A percentile compares a stretch with the other conserved stretches of the same genome.
phyloP scores from a whole-genome alignment of 2,113 vertebrate species.

The Synchiropus splendidus region DNA sequence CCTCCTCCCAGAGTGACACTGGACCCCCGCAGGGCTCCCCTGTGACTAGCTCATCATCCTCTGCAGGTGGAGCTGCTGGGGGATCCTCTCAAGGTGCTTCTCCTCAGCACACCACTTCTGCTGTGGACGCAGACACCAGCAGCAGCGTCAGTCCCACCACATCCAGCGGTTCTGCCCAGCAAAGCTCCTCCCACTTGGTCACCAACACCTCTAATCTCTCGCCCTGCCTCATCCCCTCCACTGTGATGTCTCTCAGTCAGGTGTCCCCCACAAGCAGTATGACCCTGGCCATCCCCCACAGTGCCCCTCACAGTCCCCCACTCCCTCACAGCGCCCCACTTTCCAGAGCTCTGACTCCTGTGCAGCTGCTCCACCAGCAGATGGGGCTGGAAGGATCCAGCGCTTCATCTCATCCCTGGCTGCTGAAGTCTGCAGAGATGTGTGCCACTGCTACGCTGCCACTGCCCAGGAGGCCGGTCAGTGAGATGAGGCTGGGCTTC shows the following conservation, averaged over 20 bases:
- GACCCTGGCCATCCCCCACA: conserved; percentile 55
- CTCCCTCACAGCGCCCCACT: conserved; percentile 70
- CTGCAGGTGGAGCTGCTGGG: conserved; percentile 27
- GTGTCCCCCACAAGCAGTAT: conserved; percentile 37
- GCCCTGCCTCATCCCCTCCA: conserved; percentile 58
- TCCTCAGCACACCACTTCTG: conserved; percentile 38
- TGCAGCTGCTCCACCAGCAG: conserved; percentile 54
- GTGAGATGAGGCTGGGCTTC: conserved; percentile 63
- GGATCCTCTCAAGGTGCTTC: conserved; percentile 35
- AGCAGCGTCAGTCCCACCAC: conserved; percentile 19
- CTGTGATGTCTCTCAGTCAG: conserved; percentile 53
- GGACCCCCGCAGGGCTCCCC: conserved; percentile 39
- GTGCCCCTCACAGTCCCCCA: conserved; percentile 65
- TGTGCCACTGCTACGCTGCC: conserved; percentile 70
- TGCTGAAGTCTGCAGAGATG: conserved; percentile 56
- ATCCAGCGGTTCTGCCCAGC: conserved; percentile 33
- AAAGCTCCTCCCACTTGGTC: conserved; percentile 37
- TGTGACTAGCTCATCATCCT: conserved; percentile 31
- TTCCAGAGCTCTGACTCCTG: conserved; percentile 67
- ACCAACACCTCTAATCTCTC: conserved; percentile 56
- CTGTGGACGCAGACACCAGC: conserved; percentile 32
- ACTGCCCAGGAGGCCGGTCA: conserved; percentile 65
- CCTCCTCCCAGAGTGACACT: conserved; percentile 47
- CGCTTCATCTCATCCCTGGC: conserved; percentile 33
- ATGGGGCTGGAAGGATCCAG: conserved; percentile 37